These are phyloP conservation scores for Taxidea taxus DNA, from an alignment of 2,113 vertebrate species.

Conservation along the genomic window DNA sequence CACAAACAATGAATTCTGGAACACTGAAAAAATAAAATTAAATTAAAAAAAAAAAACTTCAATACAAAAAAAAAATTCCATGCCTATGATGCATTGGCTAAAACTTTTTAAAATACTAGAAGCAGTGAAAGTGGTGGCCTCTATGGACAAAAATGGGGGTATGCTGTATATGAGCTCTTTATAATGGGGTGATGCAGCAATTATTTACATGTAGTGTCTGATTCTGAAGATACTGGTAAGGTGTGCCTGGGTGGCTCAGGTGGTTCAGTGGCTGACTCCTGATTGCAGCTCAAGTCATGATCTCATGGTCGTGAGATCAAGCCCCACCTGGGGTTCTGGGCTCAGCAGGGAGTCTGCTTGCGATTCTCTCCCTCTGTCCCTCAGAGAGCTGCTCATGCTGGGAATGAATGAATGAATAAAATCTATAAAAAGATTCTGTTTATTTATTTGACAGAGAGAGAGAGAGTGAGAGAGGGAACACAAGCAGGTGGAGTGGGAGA, in stretches of 20 bases:
- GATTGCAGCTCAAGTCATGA: not conserved
- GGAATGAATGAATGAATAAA: not conserved
- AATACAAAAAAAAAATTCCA: no score
- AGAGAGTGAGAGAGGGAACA: no score
- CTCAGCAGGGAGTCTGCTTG: not conserved
- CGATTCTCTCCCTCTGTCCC: not conserved
- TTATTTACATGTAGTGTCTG: not conserved
- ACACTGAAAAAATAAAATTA: no score
- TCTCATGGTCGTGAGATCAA: not conserved
- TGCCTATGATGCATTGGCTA: not conserved
- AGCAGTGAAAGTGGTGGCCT: not conserved
- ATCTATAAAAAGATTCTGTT: no score
- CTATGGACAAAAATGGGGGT: not conserved
- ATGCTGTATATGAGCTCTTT: not conserved
- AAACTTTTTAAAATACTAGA: no score
- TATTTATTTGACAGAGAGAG: no score
- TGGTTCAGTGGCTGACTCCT: accelerated
- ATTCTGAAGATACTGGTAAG: not conserved
- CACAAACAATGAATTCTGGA: no score
- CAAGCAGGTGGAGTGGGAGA: no score
- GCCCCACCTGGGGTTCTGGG: no score
- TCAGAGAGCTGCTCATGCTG: not conserved
- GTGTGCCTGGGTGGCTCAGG: no score
- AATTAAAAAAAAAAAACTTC: no score
- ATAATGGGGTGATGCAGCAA: not conserved